phyloP scores from a whole-genome alignment of 2,888 invertebrate genomes.

The Heteromurus nitidus region DNA sequence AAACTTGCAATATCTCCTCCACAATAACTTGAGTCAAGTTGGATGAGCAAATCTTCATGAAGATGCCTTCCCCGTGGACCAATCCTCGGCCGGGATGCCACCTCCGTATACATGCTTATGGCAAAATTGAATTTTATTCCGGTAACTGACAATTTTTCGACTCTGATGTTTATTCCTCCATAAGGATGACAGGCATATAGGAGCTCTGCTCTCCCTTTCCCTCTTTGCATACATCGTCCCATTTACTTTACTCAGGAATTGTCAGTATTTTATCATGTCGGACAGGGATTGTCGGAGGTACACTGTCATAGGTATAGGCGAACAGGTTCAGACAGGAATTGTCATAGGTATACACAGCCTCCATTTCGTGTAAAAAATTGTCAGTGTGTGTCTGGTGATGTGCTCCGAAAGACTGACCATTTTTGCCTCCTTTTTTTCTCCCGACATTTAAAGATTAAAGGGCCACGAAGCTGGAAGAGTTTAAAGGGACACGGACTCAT shows the following conservation, averaged over 20 bases:
- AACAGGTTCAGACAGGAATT: conserved; percentile 58
- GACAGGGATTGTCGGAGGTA: conserved; percentile 49
- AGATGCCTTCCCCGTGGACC: conserved; percentile 33
- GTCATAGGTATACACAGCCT: conserved; percentile 33
- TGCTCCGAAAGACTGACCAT: conserved; percentile 3
- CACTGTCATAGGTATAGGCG: conserved; percentile 42
- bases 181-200: conserved; percentile 36
- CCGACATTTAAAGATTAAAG: conserved; percentile 64
- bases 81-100: conserved; percentile 31
- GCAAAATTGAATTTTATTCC: conserved; percentile 67
- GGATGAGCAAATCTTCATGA: conserved; percentile 49
- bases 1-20: too few relatives aligned
- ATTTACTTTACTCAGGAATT: conserved; percentile 37
- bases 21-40: conserved; percentile 16
- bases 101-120: conserved; percentile 19
- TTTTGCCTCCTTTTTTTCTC: conserved; percentile 58
- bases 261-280: conserved; percentile 53
- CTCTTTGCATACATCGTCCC: too few relatives aligned
- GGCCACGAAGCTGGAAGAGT: conserved; percentile 38
- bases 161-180: conserved; percentile 29
- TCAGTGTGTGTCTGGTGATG: background rate
- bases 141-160: conserved; percentile 67
- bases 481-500: conserved; percentile 54
- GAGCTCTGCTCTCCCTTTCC: too few relatives aligned
- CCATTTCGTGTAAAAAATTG: background rate